Percentiles rank a stretch among this genome's conserved stretches.
phyloP scores from a whole-genome alignment of 2,888 invertebrate species.

The Anorthoa munda region DNA sequence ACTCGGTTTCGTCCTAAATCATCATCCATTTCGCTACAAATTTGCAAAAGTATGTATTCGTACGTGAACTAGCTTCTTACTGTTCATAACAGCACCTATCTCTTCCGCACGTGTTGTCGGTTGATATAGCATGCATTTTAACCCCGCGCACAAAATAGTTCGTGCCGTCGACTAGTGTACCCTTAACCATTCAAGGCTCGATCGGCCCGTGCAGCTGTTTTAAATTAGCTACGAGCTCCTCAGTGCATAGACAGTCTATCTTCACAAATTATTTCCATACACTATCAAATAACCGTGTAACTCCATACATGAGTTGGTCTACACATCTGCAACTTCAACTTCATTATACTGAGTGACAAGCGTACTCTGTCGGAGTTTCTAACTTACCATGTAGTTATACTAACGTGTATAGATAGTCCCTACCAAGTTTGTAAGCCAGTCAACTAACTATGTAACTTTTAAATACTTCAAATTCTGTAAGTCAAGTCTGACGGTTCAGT shows the following conservation, averaged over 20 bases:
- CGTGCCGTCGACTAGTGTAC: no score
- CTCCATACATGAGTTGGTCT: constrained; percentile 11
- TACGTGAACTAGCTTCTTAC: no score
- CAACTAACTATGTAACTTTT: constrained; percentile 23
- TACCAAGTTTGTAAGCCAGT: constrained; percentile 20
- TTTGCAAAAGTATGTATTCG: no score
- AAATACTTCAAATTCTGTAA: constrained; percentile 42
- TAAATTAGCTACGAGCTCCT: neutral
- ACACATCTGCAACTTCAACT: constrained; percentile 20
- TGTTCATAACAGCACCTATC: no score
- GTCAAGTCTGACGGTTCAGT: neutral
- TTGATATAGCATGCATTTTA: no score
- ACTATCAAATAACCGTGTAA: neutral
- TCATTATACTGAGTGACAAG: constrained; percentile 26
- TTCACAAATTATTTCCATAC: constrained; percentile 16
- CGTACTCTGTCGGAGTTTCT: constrained; percentile 23
- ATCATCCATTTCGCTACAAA: no score
- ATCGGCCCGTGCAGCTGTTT: neutral
- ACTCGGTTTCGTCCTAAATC: no score
- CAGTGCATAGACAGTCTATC: neutral
- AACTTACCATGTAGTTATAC: constrained; percentile 19
- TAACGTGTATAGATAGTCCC: neutral
- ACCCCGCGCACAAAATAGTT: no score
- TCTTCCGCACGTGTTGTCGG: no score
- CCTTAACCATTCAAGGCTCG: neutral